Conservation (phyloP, 2,797 vertebrate genomes). For the Karalla daura region DNA sequence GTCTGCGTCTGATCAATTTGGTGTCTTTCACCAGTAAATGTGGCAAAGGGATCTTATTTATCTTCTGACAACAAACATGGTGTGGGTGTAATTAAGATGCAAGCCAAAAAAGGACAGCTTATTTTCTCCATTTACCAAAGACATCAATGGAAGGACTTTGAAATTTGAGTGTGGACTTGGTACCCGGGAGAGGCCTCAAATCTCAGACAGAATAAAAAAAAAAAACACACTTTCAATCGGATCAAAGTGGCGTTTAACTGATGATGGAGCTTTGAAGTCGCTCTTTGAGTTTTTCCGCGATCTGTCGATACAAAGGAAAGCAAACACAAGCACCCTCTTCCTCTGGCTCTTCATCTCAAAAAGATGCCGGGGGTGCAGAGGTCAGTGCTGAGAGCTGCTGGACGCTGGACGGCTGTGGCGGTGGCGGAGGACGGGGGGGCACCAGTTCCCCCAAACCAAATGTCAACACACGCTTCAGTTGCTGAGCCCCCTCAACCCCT, state of each 20-base stretch:
- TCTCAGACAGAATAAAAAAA: slow-evolving; percentile 61
- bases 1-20: slow-evolving; percentile 57
- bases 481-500: slow-evolving; percentile 49
- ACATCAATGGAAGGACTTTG: slow-evolving; percentile 52
- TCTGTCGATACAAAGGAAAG: slow-evolving; percentile 71
- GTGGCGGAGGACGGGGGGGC: not conserved
- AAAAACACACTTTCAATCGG: slow-evolving; percentile 57
- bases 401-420: slow-evolving; percentile 18
- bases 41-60: slow-evolving; percentile 55
- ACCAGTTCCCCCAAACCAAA: slow-evolving; percentile 68
- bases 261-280: slow-evolving; percentile 63
- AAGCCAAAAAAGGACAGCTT: slow-evolving; percentile 44
- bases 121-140: slow-evolving; percentile 44
- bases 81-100: slow-evolving; percentile 33
- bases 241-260: slow-evolving; percentile 66
- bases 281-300: slow-evolving; percentile 59
- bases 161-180: slow-evolving; percentile 45
- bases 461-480: slow-evolving; percentile 72
- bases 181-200: slow-evolving; percentile 61
- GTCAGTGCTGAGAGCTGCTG: slow-evolving; percentile 50
- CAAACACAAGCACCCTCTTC: slow-evolving; percentile 49
- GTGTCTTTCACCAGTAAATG: slow-evolving; percentile 54
- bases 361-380: slow-evolving; percentile 29
- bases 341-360: slow-evolving; percentile 16
- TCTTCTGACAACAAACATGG: slow-evolving; percentile 57